A percentile compares a stretch with the other conserved stretches of the same genome.
These are phyloP conservation scores for Hylaeus anthracinus DNA, from an alignment of 1,140 invertebrate genomes.

Conservation along the genomic window DNA sequence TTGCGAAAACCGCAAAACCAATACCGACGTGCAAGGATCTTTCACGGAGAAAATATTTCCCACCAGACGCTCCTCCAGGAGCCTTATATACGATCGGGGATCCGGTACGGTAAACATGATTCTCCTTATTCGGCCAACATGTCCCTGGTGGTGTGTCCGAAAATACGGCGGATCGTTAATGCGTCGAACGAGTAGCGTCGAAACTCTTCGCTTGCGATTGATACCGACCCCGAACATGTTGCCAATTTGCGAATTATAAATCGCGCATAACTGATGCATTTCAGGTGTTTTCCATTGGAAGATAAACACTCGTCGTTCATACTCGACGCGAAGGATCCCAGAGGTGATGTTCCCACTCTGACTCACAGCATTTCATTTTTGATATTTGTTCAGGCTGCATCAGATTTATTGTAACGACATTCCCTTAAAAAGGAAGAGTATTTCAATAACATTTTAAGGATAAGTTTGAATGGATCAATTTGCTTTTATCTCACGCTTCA, in stretches of 20 bases:
- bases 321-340: too few species aligned
- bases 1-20: conserved; percentile 22
- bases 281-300: too few species aligned
- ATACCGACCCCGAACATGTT: not conserved
- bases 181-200: not conserved
- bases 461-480: too few species aligned
- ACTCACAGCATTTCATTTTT: too few species aligned
- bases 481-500: too few species aligned
- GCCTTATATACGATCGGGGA: conserved; percentile 39
- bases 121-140: conserved; percentile 19
- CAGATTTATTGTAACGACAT: too few species aligned
- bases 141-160: conserved; percentile 24
- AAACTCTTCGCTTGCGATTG: conserved; percentile 3
- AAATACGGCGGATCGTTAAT: conserved; percentile 35
- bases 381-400: too few species aligned
- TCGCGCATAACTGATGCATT: too few species aligned
- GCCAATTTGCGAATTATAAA: not conserved
- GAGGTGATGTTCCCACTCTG: too few species aligned
- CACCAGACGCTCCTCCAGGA: conserved; percentile 34
- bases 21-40: conserved; percentile 31
- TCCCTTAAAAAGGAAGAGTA: too few species aligned
- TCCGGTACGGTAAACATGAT: conserved; percentile 34
- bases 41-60: conserved; percentile 47
- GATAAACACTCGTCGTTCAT: too few species aligned
- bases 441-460: too few species aligned